Percentiles rank a stretch among this genome's conserved stretches.
phyloP scores from a whole-genome alignment of 2,888 invertebrate genomes.

The Sepiola atlantica region DNA sequence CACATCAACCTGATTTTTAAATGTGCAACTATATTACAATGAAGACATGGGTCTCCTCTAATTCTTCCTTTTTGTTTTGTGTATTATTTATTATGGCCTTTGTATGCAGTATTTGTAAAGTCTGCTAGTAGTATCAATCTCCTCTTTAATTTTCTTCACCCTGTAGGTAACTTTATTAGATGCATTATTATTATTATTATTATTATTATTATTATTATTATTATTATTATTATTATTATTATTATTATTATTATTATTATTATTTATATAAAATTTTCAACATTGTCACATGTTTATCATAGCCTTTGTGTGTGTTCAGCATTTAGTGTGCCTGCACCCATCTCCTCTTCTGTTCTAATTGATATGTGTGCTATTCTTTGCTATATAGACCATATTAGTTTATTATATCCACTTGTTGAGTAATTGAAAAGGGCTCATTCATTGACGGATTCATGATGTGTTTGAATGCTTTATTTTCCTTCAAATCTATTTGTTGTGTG shows the following conservation, averaged over 20 bases:
- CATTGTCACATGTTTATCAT: background rate
- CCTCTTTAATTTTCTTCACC: background rate
- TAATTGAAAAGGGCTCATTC: background rate
- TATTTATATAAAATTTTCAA: too few species aligned
- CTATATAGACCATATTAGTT: background rate
- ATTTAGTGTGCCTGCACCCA: background rate
- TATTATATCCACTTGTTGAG: background rate
- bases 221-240: too few species aligned
- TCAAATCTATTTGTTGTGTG: background rate
- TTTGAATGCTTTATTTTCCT: background rate
- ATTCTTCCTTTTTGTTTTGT: background rate
- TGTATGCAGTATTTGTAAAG: background rate
- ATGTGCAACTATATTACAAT: background rate
- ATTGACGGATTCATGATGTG: background rate
- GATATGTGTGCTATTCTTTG: background rate
- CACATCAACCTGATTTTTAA: background rate
- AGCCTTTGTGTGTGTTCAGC: background rate
- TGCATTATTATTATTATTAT: too few species aligned
- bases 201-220: too few species aligned
- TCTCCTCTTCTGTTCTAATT: background rate
- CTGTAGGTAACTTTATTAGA: background rate
- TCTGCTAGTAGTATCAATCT: background rate
- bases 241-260: too few species aligned
- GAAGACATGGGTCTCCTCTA: background rate
- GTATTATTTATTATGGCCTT: background rate